These are phyloP conservation scores for Stictocephala bisonia DNA, from an alignment of 2,888 invertebrate genomes.

Conservation along the genomic window DNA sequence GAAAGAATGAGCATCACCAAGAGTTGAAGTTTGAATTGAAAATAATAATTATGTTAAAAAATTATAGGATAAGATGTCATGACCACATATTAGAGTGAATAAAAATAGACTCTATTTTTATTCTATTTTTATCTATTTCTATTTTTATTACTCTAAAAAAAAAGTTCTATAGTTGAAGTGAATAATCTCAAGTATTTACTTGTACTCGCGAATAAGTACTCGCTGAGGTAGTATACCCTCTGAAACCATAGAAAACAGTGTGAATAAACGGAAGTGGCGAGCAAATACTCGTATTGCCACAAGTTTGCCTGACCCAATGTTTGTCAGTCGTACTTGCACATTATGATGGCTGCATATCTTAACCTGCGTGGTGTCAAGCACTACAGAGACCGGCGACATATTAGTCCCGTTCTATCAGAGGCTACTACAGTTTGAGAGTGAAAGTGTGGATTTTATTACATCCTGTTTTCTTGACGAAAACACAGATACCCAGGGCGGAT, in stretches of 20 bases:
- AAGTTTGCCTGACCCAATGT: conserved; percentile 9
- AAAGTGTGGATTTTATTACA: conserved; percentile 28
- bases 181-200: conserved; percentile 30
- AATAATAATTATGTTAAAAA: too few relatives aligned
- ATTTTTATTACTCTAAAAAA: not conserved
- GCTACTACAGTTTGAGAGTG: conserved; percentile 16
- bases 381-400: conserved; percentile 17
- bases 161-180: conserved; percentile 14
- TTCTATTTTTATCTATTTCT: too few relatives aligned
- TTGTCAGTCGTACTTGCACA: not conserved
- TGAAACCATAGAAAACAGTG: too few relatives aligned
- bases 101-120: too few relatives aligned
- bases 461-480: conserved; percentile 20
- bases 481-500: conserved; percentile 18
- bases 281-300: conserved; percentile 3
- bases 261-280: not conserved
- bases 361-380: conserved; percentile 27
- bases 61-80: too few relatives aligned
- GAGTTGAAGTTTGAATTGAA: too few relatives aligned
- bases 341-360: conserved; percentile 15
- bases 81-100: too few relatives aligned
- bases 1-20: too few relatives aligned
- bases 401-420: conserved; percentile 20
- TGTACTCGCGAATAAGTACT: conserved; percentile 16
- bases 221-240: conserved; percentile 5